Percentiles rank a stretch among this genome's conserved stretches.
Conservation (phyloP, 2,113 vertebrate species). For the Vulpes vulpes region DNA sequence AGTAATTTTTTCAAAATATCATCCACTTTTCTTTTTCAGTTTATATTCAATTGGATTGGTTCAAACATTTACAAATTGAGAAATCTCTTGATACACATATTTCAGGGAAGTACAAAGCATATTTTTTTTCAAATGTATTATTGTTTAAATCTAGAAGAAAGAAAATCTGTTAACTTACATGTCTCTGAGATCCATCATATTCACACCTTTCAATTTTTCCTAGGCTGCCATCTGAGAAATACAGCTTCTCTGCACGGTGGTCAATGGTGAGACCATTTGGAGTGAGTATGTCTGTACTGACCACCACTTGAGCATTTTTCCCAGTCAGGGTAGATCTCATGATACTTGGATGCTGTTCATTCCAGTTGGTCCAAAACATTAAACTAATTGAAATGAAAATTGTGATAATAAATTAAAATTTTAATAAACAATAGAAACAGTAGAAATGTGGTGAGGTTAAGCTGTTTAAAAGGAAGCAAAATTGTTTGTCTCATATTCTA, state of each 20-base stretch:
- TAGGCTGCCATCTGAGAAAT: constrained; percentile 97
- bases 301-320: constrained; percentile 94
- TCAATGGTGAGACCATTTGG: constrained; percentile 98
- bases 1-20: constrained; percentile 23
- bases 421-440: constrained; percentile 59
- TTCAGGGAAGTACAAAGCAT: not conserved
- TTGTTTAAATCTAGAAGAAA: not conserved
- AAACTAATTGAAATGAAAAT: constrained; percentile 89
- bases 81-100: not conserved
- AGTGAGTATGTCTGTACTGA: constrained; percentile 95
- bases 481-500: not conserved
- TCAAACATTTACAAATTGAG: not conserved
- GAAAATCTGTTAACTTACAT: constrained; percentile 90
- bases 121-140: not conserved
- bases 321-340: constrained; percentile 96
- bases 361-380: constrained; percentile 99
- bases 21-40: not conserved
- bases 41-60: not conserved
- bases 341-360: constrained; percentile 98
- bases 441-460: constrained; percentile 54
- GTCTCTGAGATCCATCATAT: constrained; percentile 96
- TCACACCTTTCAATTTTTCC: constrained; percentile 98
- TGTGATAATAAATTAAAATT: not conserved
- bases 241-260: constrained; percentile 96
- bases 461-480: constrained; percentile 54